Percentiles rank a stretch among this genome's conserved stretches.
These are phyloP conservation scores for Didymodactylos carnosus DNA, from an alignment of 2,888 invertebrate species.

Conservation along the genomic window DNA sequence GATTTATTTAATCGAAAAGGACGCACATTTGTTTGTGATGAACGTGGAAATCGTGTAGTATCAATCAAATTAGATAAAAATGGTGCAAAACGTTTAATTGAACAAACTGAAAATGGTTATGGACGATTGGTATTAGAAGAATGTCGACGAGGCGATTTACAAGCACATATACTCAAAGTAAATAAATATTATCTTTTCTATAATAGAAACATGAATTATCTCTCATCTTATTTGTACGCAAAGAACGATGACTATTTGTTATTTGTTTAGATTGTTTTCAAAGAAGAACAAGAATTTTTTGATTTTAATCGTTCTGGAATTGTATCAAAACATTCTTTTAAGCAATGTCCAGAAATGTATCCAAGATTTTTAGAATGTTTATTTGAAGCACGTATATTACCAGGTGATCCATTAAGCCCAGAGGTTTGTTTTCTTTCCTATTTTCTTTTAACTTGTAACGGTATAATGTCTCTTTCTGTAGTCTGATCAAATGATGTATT, in stretches of 20 bases:
- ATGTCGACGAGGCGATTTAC: not conserved
- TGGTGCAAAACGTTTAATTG: not conserved
- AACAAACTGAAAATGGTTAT: not conserved
- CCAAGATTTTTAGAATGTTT: not conserved
- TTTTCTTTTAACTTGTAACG: not conserved
- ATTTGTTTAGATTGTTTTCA: not conserved
- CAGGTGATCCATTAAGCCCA: not conserved
- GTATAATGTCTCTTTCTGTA: not conserved
- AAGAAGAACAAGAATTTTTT: conserved; percentile 1
- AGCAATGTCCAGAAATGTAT: not conserved
- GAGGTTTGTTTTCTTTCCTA: not conserved
- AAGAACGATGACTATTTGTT: too few relatives aligned
- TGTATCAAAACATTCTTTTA: not conserved
- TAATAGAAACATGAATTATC: not conserved
- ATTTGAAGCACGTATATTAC: not conserved
- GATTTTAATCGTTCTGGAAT: not conserved
- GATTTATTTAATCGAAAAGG: conserved; percentile 1
- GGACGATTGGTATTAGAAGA: not conserved
- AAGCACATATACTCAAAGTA: not conserved
- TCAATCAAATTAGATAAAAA: not conserved
- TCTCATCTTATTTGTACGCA: too few relatives aligned
- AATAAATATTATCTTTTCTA: not conserved
- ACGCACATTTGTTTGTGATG: not conserved
- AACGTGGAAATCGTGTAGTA: not conserved
- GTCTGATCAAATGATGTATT: not conserved